phyloP scores from a whole-genome alignment of 2,113 vertebrate species.

The Trogon melanurus region DNA sequence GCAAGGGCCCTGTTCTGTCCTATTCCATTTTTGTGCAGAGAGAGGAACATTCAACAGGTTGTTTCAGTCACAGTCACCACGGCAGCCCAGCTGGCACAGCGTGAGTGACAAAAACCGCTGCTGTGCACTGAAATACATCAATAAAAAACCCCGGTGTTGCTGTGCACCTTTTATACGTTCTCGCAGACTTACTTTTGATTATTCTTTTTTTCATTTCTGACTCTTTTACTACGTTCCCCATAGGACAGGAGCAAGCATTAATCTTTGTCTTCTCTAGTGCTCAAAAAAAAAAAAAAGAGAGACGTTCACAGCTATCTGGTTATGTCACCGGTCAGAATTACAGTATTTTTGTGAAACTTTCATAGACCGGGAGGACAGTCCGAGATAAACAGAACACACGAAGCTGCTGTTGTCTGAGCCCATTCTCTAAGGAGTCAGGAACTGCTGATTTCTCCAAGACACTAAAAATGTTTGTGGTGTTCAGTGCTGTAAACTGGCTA shows the following conservation, averaged over 20 bases:
- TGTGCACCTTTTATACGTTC: neutral
- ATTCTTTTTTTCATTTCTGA: neutral
- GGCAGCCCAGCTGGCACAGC: neutral
- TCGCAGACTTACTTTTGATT: neutral
- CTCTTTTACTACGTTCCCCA: neutral
- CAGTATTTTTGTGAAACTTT: neutral
- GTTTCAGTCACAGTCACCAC: neutral
- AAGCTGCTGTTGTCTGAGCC: neutral
- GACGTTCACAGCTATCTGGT: neutral
- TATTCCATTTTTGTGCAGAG: neutral
- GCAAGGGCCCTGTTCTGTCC: neutral
- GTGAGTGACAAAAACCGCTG: neutral
- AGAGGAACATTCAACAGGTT: neutral
- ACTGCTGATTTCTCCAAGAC: neutral
- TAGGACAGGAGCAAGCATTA: neutral
- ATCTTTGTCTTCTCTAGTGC: neutral
- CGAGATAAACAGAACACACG: neutral
- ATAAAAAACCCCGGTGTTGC: neutral
- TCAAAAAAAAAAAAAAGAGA: neutral
- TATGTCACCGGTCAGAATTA: neutral
- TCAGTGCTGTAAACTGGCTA: rapidly evolving
- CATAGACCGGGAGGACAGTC: neutral
- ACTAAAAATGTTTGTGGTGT: neutral
- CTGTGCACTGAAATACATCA: neutral
- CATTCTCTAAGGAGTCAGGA: neutral